Base-by-base conservation (phyloP, 2,113 vertebrate genomes). In the Poeciliopsis prolifica region DNA sequence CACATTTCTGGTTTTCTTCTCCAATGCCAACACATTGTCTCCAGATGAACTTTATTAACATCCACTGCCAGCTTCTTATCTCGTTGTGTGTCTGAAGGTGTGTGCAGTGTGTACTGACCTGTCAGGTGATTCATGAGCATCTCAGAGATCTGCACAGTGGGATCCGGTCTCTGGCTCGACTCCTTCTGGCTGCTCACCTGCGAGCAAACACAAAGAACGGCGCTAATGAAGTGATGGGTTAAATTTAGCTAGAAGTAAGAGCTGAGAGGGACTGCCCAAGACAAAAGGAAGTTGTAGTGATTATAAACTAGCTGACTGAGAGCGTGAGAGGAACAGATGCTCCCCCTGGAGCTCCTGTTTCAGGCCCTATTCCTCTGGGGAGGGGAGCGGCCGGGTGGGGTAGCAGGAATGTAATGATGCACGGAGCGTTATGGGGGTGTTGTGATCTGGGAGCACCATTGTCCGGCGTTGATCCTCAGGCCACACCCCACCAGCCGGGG, bases 311-410 rank as follows among this genome's bases (percentile, higher is more conserved):
- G 78, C 66, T 70, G 72, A 79, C 61, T 75, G 82, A 84, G 17
- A 77, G 74, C 77, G 93, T 75, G 82, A 84, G 17, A 77, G 74
- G 78, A 93, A 86, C 91, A 93, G 92, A 90, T 91, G 93, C 90
- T 90, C 74, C 65, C 72, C 82, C 69, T 58, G n/a, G 61, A 77
- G 75, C 79, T 82, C 83, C 72, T 35, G 66, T 88, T 90, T 87
- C 61, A 78, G 73, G 73, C 78, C 79, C 67, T 58, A 81, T 82
- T 87, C 83, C 91, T 87, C 88, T 84, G 75, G 87, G 81, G 88
- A 71, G 37, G 66, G 44, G 15, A 42, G 51, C 28, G 48, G 68
- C 42, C 40, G 68, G 70, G 71, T 72, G 68, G 65, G 66, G 77
- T 33, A 71, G 69, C 19, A 44, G 63, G 63, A 78, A 72, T 62